Base-by-base conservation (phyloP, 2,113 vertebrate species). In the Ochotona curzoniae region DNA sequence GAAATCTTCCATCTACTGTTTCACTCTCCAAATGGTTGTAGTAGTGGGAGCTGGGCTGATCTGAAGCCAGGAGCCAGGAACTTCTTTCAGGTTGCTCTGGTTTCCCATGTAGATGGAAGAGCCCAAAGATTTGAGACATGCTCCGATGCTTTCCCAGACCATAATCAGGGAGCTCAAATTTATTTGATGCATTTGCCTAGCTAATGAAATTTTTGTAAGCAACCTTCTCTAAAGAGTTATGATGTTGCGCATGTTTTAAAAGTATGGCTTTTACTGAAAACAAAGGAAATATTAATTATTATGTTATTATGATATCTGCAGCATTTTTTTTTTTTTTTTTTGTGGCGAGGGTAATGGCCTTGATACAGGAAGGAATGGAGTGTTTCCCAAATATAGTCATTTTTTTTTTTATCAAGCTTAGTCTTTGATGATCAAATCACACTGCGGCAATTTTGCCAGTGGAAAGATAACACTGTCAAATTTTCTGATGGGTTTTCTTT, bases 221-320 rank as follows among this genome's bases (percentile, higher is more conserved):
- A 80, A 15, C 26, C 8, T 54, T 89, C n/a, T 87, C 10, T 93
- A 71, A 85, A 93, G 57, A 1, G 13, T 30, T 9, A 35, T 23
- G 13, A 57, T 90, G 10, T 38, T 83, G 54, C 4, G 57, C n/a
- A 5, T 38, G 13, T 35, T 95, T 93, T 76, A 23, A 60, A 82
- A 44, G 67, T 67, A 20, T 8, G 64, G 32, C 32, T 94, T 85
- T 87, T 87, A 89, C 83, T 93, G 35, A 94, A 69, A 90, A 26
- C 54, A 89, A 93, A 86, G 57, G 18, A 7, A 80, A 66, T 54
- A 64, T 57, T 81, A 57, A 79, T 75, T 93, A 25, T 80, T 91
- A 1, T 64, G 21, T 75, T 93, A 25, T 80, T 91, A 1, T 64
- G 21, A 87, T 38, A 89, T 57, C 73, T 93, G 12, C 13, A 79